Evolutionary conservation across 2,797 vertebrate species (phyloP).

Genomic region (Rhynchotus rufescens): DNA sequence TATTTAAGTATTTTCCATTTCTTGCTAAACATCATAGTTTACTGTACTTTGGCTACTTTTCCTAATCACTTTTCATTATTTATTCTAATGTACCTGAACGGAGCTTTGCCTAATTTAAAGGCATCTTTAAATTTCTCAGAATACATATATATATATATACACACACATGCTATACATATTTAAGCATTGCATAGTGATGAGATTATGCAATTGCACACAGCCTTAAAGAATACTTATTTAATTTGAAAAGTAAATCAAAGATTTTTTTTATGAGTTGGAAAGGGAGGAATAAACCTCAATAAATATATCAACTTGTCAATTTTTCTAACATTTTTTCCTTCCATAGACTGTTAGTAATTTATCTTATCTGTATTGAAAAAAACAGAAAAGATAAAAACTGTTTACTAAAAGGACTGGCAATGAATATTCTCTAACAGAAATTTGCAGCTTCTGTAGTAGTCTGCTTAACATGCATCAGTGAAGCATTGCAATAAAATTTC

Average conservation of each 20-base stretch:
- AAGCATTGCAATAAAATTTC: slow-evolving; percentile 18
- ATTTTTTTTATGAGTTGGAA: background rate
- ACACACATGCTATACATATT: background rate
- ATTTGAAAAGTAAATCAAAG: slow-evolving; percentile 42
- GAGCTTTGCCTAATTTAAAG: background rate
- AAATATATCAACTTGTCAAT: background rate
- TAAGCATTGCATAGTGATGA: background rate
- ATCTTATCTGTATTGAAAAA: background rate
- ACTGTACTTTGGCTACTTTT: background rate
- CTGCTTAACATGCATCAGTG: background rate
- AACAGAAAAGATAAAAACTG: background rate
- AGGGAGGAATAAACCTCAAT: background rate
- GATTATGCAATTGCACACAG: background rate
- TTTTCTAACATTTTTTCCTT: background rate
- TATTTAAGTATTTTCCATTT: background rate
- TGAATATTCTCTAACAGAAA: background rate
- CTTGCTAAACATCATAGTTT: background rate
- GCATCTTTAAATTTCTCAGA: background rate
- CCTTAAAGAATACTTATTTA: background rate
- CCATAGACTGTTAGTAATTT: slow-evolving; percentile 13
- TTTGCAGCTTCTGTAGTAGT: background rate
- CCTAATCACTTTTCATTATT: background rate
- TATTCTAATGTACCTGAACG: background rate
- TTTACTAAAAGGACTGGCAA: background rate
- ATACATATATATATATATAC: background rate